Evolutionary conservation across 1,140 invertebrate species (phyloP), one percentile per base, ranked within the genome.

Genomic region (Saxidomus purpurata): DNA sequence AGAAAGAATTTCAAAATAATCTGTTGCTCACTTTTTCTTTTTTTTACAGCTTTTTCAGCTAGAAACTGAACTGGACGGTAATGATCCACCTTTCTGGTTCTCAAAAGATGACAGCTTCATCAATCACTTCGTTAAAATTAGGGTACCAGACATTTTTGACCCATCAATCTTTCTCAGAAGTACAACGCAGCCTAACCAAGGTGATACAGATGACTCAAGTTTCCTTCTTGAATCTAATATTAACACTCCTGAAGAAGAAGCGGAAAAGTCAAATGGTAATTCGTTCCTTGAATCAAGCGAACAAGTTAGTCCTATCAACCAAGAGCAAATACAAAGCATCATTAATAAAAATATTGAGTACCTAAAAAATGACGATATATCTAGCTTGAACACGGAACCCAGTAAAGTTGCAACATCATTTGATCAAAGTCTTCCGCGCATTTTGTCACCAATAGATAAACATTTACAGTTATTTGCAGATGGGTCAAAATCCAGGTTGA

Each of bases 321-420:
- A 67, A 15, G 55, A 88, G 2, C 76, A 71, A 19, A 88, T 88
- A 40, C 76, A 79, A 25, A 88, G 49, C 13, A 88, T 88, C 38
- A 88, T 88, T n/a, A 88, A 88, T 43, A 88, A 88, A 71, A 88
- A 88, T 43, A 88, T 88, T 49, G 77, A 88, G 9, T 88, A 88
- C 36, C 31, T 88, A 28, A 88, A 81, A 25, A 80, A 67, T 52
- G 49, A 25, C 81, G 77, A 80, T 9, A 63, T 88, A 38, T 40
- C 76, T 2, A 55, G 49, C 25, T 25, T 88, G 13, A 34, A 13
- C 25, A 25, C 1, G 17, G 40, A 38, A 49, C 15, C 19, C 15
- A 52, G 11, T 74, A 87, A 87, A 77, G 47, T 34, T 34, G 34
- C 8, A 28, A 1, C 43, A 55, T 22, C 69, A 43, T 87, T 87